Base-by-base conservation (phyloP, 2,888 invertebrate species). In the Napeogenes sylphis region DNA sequence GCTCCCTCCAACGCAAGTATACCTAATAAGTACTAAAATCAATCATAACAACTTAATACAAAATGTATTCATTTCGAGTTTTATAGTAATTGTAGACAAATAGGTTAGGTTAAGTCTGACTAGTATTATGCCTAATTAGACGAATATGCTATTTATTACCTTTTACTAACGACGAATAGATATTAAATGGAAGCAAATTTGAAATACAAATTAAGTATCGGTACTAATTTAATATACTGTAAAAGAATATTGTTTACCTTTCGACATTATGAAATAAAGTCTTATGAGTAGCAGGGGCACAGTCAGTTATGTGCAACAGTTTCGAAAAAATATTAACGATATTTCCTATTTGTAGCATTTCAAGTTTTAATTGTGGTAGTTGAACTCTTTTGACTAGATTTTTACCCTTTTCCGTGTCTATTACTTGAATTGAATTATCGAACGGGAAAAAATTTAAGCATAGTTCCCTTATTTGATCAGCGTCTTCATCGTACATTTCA, bases 401-500 rank as follows among this genome's bases (percentile, higher is more conserved):
- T 76, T 92, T 93, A 30, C 89, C 92, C 61, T 89, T 92, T 70
- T 89, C 89, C 6, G 92, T 72, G 73, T 95, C 93, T 71, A 92
- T 92, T 84, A 98, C 91, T 92, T 97, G 97, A 42, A 97, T 91
- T 0, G 96, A 94, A 74, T 93, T 93, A 80, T 97, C 97, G 59
- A 91, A 92, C 0, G 94, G 94, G 78, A 93, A 96, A 81, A 93
- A 98, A 70, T 94, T 92, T 54, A 98, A 85, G 65, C 93, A 85
- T 78, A 96, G 95, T 70, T 93, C 93, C 68, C 94, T 92, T 4
- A 94, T 86, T 59, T 94, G 87, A 33, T 93, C 93, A 0, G 95
- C 93, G 66, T 95, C 93, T 72, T 93, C 92, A 76, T 97, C 97
- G 79, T 93, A 96, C 97, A 97, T 98, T 85, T 97, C 96, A 35